These are phyloP conservation scores for Varanus salvator DNA, from an alignment of 2,113 vertebrate species.

Conservation along the genomic window DNA sequence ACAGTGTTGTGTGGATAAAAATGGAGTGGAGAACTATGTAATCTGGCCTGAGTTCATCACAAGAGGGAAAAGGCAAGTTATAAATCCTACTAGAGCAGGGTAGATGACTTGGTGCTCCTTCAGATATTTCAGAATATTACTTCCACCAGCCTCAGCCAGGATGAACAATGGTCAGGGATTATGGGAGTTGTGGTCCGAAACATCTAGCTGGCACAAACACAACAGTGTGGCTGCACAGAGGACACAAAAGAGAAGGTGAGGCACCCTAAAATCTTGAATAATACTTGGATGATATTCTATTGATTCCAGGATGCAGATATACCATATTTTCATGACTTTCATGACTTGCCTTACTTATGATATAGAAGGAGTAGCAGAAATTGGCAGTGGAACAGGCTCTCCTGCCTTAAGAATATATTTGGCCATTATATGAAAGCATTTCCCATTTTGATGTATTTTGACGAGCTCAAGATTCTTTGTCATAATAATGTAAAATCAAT, in stretches of 20 bases:
- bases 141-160: not conserved
- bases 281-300: not conserved
- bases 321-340: not conserved
- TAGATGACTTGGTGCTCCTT: not conserved
- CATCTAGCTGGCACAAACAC: too few relatives aligned
- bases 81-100: not conserved
- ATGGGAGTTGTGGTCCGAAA: too few relatives aligned
- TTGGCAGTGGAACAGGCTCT: slow-evolving; percentile 4
- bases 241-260: not conserved
- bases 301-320: not conserved
- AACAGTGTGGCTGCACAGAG: too few relatives aligned
- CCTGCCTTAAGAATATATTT: not conserved
- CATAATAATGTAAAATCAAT: slow-evolving; percentile 25
- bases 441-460: slow-evolving; percentile 1
- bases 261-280: not conserved
- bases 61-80: too few relatives aligned
- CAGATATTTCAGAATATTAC: not conserved
- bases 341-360: not conserved
- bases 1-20: too few relatives aligned
- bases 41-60: too few relatives aligned
- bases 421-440: slow-evolving; percentile 9
- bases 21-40: too few relatives aligned
- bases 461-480: slow-evolving; percentile 20
- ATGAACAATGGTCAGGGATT: too few relatives aligned
- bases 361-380: not conserved